Base-by-base conservation (phyloP, 2,888 invertebrate species). In the Drosophila birchii region DNA sequence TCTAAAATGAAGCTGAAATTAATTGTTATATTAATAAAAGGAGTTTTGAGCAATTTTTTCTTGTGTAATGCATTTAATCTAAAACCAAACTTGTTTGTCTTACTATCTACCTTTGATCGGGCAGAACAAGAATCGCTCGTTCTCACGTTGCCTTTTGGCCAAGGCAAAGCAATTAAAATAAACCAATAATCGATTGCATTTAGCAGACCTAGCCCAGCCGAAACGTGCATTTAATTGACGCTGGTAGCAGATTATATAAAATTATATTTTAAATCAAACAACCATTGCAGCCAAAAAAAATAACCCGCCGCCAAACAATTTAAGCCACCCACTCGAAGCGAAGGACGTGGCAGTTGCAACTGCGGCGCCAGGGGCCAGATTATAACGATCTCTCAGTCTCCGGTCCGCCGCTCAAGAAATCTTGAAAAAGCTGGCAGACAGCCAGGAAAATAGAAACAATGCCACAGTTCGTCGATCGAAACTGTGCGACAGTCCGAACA, bases 201-300 rank as follows among this genome's bases (percentile, higher is more conserved):
- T 79, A 81, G 76, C 73, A 78, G 41, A 55, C 76, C 49, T 68
- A 75, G 49, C 71, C 68, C 57, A 61, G 56, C 69, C 86, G 69
- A 84, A 84, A 88, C 84, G 88, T 84, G 84, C 84, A 84, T 83
- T 84, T 84, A 84, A 84, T 88, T 88, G 84, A 75, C 81, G 86
- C 86, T 82, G 77, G 76, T 76, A 71, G 71, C 43, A 72, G 89
- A 89, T 86, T 86, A 89, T 79, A 86, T 79, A 86, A 86, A 86
- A 86, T 87, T 86, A 89, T 86, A 87, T 86, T 85, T 86, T 82
- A 89, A 86, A 85, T 86, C 89, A 86, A 86, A 86, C 79, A 87
- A 79, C 75, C 78, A 75, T 75, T 71, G 61, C 76, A 78, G 59
- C 41, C 62, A 11, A 38, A 78, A 57, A 49, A 67, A 76, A 66